These are phyloP conservation scores for Drosophila gaucha DNA, from an alignment of 2,888 invertebrate species.

Conservation along the genomic window DNA sequence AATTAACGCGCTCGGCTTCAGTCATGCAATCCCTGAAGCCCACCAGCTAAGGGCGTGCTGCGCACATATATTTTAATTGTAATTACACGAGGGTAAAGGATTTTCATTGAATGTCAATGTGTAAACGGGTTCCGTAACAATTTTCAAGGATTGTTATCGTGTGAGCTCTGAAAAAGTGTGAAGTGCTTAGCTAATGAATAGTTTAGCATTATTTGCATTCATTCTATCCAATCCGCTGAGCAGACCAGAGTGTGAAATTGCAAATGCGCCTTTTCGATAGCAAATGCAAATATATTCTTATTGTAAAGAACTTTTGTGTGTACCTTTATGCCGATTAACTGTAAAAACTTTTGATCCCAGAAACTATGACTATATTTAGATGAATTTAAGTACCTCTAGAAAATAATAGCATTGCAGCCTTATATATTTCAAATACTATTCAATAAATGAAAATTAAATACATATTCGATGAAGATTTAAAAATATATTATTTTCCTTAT, in stretches of 20 bases:
- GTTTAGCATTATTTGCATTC: slow-evolving; percentile 56
- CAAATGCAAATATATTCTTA: slow-evolving; percentile 18
- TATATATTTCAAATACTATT: too few relatives aligned
- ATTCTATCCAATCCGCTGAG: background rate
- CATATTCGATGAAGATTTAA: too few relatives aligned
- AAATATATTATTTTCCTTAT: too few relatives aligned
- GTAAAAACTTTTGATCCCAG: too few relatives aligned
- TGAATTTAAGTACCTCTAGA: too few relatives aligned
- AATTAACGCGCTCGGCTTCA: slow-evolving; percentile 53
- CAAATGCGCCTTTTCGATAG: slow-evolving; percentile 34
- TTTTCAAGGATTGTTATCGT: background rate
- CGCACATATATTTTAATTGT: slow-evolving; percentile 36
- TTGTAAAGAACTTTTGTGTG: too few relatives aligned
- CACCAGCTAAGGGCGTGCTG: background rate
- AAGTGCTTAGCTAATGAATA: slow-evolving; percentile 54
- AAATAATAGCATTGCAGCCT: too few relatives aligned
- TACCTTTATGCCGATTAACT: too few relatives aligned
- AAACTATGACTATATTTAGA: too few relatives aligned
- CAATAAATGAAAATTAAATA: too few relatives aligned
- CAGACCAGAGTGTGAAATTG: slow-evolving; percentile 17
- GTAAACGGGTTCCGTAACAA: slow-evolving; percentile 44
- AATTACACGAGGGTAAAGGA: slow-evolving; percentile 37
- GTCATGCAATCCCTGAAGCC: background rate
- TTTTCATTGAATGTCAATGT: slow-evolving; percentile 46
- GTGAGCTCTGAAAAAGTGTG: slow-evolving; percentile 41